These are phyloP conservation scores for Ibycter americanus DNA, from an alignment of 2,797 vertebrate species.

Conservation along the genomic window DNA sequence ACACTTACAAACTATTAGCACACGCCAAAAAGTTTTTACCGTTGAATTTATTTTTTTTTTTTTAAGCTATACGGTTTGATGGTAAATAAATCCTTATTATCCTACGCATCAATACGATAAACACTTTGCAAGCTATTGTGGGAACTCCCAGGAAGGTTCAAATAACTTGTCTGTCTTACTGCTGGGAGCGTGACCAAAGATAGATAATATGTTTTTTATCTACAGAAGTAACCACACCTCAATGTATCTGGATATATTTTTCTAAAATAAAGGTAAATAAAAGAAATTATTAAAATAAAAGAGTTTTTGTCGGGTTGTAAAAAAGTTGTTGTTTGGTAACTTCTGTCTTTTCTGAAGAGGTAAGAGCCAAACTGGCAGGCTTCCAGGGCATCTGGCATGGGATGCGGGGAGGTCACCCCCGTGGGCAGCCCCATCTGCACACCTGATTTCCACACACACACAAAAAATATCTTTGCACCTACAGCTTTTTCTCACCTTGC, in stretches of 20 bases:
- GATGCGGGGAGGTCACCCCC: accelerated
- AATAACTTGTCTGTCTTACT: not conserved
- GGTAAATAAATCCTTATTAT: not conserved
- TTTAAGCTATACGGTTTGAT: not conserved
- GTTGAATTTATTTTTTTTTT: not conserved
- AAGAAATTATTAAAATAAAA: not conserved
- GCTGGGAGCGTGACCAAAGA: not conserved
- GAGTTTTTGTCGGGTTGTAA: no score
- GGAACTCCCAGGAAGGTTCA: not conserved
- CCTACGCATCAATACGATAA: not conserved
- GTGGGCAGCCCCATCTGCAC: not conserved
- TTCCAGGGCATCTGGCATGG: not conserved
- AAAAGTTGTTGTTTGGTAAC: not conserved
- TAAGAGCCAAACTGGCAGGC: not conserved
- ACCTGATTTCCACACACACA: accelerated
- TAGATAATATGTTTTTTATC: not conserved
- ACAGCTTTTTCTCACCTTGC: not conserved
- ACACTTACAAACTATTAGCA: not conserved
- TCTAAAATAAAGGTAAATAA: not conserved
- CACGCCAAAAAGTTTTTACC: not conserved
- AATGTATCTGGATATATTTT: not conserved
- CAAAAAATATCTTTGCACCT: not conserved
- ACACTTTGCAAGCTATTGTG: not conserved
- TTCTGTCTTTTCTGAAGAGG: not conserved
- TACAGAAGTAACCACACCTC: not conserved